Base-by-base conservation (phyloP, 1,140 invertebrate genomes). In the Dinoponera quadriceps region DNA sequence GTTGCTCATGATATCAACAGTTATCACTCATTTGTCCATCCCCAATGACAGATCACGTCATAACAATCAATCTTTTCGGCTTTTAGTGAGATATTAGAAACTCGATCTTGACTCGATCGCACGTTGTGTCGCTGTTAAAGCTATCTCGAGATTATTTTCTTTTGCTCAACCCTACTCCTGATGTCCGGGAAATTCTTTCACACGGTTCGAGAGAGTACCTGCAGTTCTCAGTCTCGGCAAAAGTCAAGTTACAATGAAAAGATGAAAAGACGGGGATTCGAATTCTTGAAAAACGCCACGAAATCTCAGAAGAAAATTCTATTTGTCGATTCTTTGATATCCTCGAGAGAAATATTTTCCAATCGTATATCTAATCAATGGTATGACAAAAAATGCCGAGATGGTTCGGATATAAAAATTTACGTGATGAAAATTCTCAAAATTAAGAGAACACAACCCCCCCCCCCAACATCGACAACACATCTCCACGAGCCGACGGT, bases 41-140 rank as follows among this genome's bases (percentile, higher is more conserved):
- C 44, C 82, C 66, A 51, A 86, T 85, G 85, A 68, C 84, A 59
- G 77, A 82, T 85, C 85, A 68, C 69, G 62, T 87, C 83, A 69
- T 82, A 74, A 73, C 65, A 82, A 82, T 81, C 83, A 60, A 72
- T 82, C 82, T 83, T 78, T 78, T 57, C 33, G 73, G 71, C 82
- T 83, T 82, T 82, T 83, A 83, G 73, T 63, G 73, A 66, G 51
- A 82, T 75, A 78, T 78, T 83, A 78, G 82, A 83, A 83, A 83
- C 73, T 68, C 62, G 54, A 82, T 82, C 80, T 57, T 65, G 22
- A 59, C 38, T 44, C 77, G 75, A 78, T 73, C 57, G 55, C 69
- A 65, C 71, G 57, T n/a, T n/a, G 33, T 78, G 55, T 78, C 69
- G 51, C 22, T 48, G 59, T 75, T 77, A 82, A 82, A 72, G 71